Conservation (phyloP, 2,888 invertebrate species). For the Pomacea canaliculata region DNA sequence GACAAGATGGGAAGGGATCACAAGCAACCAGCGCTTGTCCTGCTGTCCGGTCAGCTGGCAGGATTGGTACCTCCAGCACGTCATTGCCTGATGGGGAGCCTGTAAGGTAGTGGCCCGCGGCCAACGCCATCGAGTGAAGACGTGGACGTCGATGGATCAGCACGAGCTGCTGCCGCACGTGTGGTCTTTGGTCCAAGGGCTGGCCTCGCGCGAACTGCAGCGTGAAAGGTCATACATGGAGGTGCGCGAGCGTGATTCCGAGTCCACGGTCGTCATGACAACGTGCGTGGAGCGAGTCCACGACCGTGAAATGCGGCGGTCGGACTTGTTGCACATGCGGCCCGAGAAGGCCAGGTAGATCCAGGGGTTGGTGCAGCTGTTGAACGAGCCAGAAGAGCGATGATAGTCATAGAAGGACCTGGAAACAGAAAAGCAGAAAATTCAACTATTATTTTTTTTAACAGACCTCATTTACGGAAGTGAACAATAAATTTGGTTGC, state of each 20-base stretch:
- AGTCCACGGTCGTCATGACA: conserved; percentile 27
- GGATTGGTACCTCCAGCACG: too few relatives aligned
- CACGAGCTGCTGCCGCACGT: conserved; percentile 16
- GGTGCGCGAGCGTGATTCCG: conserved; percentile 23
- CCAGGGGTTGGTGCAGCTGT: conserved; percentile 79
- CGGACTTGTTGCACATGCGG: conserved; percentile 41
- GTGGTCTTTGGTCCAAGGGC: conserved; percentile 17
- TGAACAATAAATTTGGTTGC: background rate
- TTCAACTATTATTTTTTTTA: too few relatives aligned
- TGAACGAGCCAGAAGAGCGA: conserved; percentile 72
- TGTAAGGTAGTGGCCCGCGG: too few relatives aligned
- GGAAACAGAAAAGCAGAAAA: background rate
- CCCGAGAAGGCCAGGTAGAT: conserved; percentile 72
- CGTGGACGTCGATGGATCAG: background rate
- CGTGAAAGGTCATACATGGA: conserved; percentile 30
- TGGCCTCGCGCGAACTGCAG: conserved; percentile 24
- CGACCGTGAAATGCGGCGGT: conserved; percentile 31
- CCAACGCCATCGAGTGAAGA: too few relatives aligned
- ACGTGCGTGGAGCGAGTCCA: conserved; percentile 40
- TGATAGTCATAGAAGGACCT: conserved; percentile 38
- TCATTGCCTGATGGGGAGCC: too few relatives aligned
- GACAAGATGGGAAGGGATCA: too few relatives aligned
- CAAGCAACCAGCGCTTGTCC: too few relatives aligned
- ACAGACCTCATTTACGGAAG: background rate
- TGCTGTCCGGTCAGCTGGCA: too few relatives aligned